These are phyloP conservation scores for Limnephilus auricula DNA, from an alignment of 2,888 invertebrate genomes.

Conservation along the genomic window DNA sequence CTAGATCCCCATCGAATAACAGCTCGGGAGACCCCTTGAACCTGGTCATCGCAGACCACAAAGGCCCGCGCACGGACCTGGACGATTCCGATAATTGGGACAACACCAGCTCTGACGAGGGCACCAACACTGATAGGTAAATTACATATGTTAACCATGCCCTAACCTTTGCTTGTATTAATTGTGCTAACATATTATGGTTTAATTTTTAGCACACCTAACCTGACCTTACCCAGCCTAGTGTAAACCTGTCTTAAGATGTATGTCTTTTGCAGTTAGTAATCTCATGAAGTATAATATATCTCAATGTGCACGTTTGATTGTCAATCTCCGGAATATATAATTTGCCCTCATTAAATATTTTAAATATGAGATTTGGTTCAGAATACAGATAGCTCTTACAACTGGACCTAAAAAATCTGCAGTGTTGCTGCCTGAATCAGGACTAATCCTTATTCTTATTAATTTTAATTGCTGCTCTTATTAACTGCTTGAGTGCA, in stretches of 20 bases:
- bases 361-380: not conserved
- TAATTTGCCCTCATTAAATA: not conserved
- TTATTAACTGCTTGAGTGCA: no score
- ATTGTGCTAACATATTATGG: not conserved
- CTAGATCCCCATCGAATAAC: conserved; percentile 50
- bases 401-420: not conserved
- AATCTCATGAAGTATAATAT: not conserved
- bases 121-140: conserved; percentile 77
- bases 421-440: not conserved
- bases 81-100: conserved; percentile 78
- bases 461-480: no score
- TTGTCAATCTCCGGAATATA: not conserved
- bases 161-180: not conserved
- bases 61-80: conserved; percentile 69
- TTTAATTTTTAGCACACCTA: no score
- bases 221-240: not conserved
- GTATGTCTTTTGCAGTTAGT: not conserved
- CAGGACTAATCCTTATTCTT: not conserved
- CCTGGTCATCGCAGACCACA: conserved; percentile 74
- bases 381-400: not conserved
- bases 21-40: conserved; percentile 56
- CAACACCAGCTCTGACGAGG: conserved; percentile 76
- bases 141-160: not conserved
- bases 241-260: not conserved
- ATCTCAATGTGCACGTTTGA: not conserved